A percentile compares a stretch with the other conserved stretches of the same genome.
Evolutionary conservation across 1,140 invertebrate species (phyloP).

Genomic region (Drosophila bocqueti): DNA sequence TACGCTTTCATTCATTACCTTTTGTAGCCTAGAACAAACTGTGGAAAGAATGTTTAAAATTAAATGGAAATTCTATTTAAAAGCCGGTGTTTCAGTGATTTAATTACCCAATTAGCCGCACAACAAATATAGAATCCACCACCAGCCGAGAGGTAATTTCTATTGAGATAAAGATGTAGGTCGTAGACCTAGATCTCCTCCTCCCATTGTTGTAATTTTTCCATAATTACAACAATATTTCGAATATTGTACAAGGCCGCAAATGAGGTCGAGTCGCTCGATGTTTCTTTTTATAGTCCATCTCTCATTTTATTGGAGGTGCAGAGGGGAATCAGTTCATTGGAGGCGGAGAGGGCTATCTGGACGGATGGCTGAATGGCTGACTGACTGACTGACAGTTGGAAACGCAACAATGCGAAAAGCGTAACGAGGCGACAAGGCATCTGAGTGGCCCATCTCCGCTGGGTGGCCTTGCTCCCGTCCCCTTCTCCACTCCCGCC

Average conservation of each 20-base stretch:
- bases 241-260: slow-evolving; percentile 73
- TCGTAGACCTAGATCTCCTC: slow-evolving; percentile 13
- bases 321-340: slow-evolving; percentile 32
- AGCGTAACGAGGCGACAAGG: slow-evolving; percentile 63
- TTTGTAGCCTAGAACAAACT: background rate
- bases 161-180: slow-evolving; percentile 63
- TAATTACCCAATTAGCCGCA: slow-evolving; percentile 9
- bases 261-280: slow-evolving; percentile 54
- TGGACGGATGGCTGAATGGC: slow-evolving; percentile 30
- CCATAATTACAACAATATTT: slow-evolving; percentile 81
- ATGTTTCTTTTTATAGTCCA: slow-evolving; percentile 49
- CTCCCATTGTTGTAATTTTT: slow-evolving; percentile 43
- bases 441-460: slow-evolving; percentile 36
- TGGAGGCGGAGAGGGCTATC: slow-evolving; percentile 18
- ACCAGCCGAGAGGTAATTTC: slow-evolving; percentile 8
- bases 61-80: background rate
- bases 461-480: slow-evolving; percentile 42
- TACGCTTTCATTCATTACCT: background rate
- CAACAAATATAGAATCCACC: background rate
- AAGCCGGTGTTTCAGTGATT: slow-evolving; percentile 11
- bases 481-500: background rate
- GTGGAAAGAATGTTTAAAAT: background rate
- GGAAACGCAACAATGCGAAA: slow-evolving; percentile 73
- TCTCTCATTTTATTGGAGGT: slow-evolving; percentile 35
- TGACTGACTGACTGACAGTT: slow-evolving; percentile 51